These are phyloP conservation scores for Achlya flavicornis DNA, from an alignment of 2,888 invertebrate genomes.

Conservation along the genomic window DNA sequence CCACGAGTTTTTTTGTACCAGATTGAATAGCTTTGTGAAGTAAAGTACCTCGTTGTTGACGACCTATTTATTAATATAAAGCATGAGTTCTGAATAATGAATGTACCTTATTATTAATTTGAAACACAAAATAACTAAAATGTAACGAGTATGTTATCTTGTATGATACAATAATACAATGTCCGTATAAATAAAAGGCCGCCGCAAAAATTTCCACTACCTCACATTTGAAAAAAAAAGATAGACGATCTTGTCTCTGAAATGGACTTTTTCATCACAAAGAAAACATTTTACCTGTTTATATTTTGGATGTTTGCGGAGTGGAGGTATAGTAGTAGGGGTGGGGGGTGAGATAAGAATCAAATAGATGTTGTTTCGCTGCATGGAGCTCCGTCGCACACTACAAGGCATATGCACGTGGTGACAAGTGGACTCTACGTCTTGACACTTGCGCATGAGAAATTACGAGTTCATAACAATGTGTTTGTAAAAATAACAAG, in stretches of 20 bases:
- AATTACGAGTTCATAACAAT: background rate
- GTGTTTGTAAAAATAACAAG: background rate
- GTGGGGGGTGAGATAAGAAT: slow-evolving; percentile 76
- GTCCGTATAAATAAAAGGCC: slow-evolving; percentile 13
- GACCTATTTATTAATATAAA: background rate
- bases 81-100: background rate
- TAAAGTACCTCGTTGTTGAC: background rate
- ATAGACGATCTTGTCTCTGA: slow-evolving; percentile 64
- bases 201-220: slow-evolving; percentile 40
- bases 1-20: slow-evolving; percentile 20
- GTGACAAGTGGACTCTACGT: slow-evolving; percentile 65
- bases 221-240: slow-evolving; percentile 57
- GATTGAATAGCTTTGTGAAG: slow-evolving; percentile 13
- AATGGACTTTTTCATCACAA: slow-evolving; percentile 70
- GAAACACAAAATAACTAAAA: background rate
- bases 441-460: slow-evolving; percentile 64
- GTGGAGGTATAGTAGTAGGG: slow-evolving; percentile 41
- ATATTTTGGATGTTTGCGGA: slow-evolving; percentile 68
- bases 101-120: background rate
- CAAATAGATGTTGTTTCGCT: slow-evolving; percentile 83
- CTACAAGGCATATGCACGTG: slow-evolving; percentile 71
- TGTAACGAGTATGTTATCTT: background rate
- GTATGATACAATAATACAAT: slow-evolving; percentile 9
- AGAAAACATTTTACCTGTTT: slow-evolving; percentile 76
- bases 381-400: slow-evolving; percentile 67